Evolutionary conservation across 2,113 vertebrate genomes (phyloP).

Genomic region (Barbus barbus): DNA sequence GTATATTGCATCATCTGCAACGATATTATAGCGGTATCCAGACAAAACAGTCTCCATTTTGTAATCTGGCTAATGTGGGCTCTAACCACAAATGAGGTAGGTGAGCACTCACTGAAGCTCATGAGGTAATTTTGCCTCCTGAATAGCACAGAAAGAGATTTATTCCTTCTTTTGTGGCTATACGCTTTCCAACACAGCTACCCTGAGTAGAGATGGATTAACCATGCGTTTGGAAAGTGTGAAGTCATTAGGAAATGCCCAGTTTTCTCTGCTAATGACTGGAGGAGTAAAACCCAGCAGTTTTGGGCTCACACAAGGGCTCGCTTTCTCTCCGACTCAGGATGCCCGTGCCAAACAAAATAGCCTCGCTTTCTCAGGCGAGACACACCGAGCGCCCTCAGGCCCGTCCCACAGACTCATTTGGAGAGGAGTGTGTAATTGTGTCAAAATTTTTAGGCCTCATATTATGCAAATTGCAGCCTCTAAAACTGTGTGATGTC

Average conservation of each 20-base stretch:
- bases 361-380: slow-evolving; percentile 42
- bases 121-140: slow-evolving; percentile 25
- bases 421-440: slow-evolving; percentile 40
- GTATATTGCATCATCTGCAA: neutral
- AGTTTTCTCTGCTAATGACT: slow-evolving; percentile 48
- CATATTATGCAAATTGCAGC: slow-evolving; percentile 54
- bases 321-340: slow-evolving; percentile 42
- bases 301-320: slow-evolving; percentile 38
- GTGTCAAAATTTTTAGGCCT: slow-evolving; percentile 48
- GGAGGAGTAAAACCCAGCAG: slow-evolving; percentile 38
- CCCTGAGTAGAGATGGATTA: slow-evolving; percentile 40
- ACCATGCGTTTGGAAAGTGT: slow-evolving; percentile 49
- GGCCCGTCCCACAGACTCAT: slow-evolving; percentile 28
- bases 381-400: slow-evolving; percentile 40
- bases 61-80: neutral
- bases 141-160: slow-evolving; percentile 18
- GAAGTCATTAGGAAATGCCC: slow-evolving; percentile 57
- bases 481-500: slow-evolving; percentile 36
- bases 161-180: slow-evolving; percentile 16
- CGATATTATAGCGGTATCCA: neutral
- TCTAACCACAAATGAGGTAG: slow-evolving; percentile 22
- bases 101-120: slow-evolving; percentile 6
- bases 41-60: neutral
- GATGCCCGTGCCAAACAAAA: slow-evolving; percentile 52
- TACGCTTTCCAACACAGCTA: slow-evolving; percentile 24